phyloP scores from a whole-genome alignment of 1,140 invertebrate genomes.

The Tetragonula clypearis region DNA sequence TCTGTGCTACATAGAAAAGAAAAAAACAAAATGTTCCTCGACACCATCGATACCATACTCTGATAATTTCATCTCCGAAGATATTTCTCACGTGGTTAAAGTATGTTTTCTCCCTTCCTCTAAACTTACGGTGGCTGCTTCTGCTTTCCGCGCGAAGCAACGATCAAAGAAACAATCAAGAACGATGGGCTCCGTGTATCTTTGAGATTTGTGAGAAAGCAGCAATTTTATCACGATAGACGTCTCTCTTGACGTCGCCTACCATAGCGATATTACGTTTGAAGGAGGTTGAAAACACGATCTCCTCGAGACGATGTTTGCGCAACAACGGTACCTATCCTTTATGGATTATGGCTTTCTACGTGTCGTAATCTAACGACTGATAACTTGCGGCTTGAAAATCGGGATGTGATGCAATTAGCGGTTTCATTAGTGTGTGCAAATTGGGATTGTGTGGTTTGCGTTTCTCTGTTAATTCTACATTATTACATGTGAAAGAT shows the following conservation, averaged over 20 bases:
- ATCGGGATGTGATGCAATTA: background rate
- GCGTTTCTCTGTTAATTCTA: background rate
- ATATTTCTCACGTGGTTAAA: background rate
- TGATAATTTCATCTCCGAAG: background rate
- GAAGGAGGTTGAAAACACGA: background rate
- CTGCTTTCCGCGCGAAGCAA: too few relatives aligned
- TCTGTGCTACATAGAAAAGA: too few relatives aligned
- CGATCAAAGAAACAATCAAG: background rate
- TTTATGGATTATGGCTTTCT: background rate
- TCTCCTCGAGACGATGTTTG: too few relatives aligned
- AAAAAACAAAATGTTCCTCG: background rate
- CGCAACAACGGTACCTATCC: background rate
- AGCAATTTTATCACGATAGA: conserved; percentile 8
- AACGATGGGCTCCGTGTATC: background rate
- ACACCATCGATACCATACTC: too few relatives aligned
- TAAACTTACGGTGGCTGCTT: background rate
- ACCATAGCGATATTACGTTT: background rate
- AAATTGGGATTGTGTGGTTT: background rate
- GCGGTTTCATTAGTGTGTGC: background rate
- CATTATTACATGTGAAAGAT: background rate
- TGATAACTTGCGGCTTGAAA: background rate
- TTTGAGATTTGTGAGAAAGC: background rate
- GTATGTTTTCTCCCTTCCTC: background rate
- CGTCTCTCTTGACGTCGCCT: background rate
- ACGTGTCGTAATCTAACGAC: background rate